Evolutionary conservation across 2,888 invertebrate genomes (phyloP), one percentile per base, ranked within the genome.

Genomic region (Lasius fuliginosus): DNA sequence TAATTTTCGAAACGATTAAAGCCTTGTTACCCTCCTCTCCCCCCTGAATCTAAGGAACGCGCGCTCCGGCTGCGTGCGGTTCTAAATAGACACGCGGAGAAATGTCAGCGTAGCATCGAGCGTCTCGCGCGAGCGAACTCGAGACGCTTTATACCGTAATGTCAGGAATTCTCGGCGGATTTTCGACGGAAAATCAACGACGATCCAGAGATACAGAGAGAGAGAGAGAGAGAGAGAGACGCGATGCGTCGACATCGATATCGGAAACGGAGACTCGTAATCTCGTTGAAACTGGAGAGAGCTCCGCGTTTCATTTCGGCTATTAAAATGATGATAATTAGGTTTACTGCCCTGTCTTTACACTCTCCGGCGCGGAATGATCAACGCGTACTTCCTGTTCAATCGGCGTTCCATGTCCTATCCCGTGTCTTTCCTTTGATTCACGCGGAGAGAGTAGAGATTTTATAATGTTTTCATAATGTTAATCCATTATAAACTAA

Each of bases 1-100:
- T 82, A 90, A 89, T 89, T 89, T 89, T 89, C 85, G 77, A 53
- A 82, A 81, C 88, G 88, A 89, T 89, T 88, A 89, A 88, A 89
- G 64, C 42, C 86, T 81, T 69, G 67, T 86, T 84, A 36, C 73
- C 36, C 68, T 60, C 42, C 64, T 58, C 74, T 23, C 23, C 23
- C 23, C 23, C 23, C 23, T 23, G 36, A 11, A 76, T 6, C 77
- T 74, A 49, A 77, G 76, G 40, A 46, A 64, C 49, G 33, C 33
- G 30, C 15, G 49, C 23, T 84, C 58, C 56, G 12, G n/a, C 56
- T 30, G 53, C 73, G n/a, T 27, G 23, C 53, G 85, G 27, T 40
- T 85, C 85, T 89, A 82, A 83, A 88, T 87, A 88, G 53, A 74
- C 79, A 67, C 36, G 58, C 8, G 46, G 74, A 75, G 79, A 81